Evolutionary conservation across 2,113 vertebrate genomes (phyloP), one percentile per base, ranked within the genome.

Genomic region (Saccopteryx bilineata): DNA sequence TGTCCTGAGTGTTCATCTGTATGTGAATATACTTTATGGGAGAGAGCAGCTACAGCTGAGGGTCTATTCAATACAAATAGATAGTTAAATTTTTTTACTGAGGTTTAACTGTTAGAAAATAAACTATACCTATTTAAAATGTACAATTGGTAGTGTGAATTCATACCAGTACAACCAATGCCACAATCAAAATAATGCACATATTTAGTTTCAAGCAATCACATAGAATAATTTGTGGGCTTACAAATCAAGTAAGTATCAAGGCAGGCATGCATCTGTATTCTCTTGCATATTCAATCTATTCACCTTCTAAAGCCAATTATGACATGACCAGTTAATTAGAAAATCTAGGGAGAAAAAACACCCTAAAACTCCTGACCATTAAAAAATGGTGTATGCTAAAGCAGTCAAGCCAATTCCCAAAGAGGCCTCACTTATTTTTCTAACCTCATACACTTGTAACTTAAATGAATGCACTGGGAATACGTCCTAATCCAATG

Each of bases 381-480:
- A 1, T 95, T 97, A 95, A 97, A 96, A 93, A 92, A 84, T 85
- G 72, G 94, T 96, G 74, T 95, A 63, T 95, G 97, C 90, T 97
- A 97, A 94, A 79, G 96, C 94, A 96, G 97, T 97, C 96, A 97
- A 86, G 94, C 90, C 95, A 95, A 80, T 91, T 97, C 97, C 98
- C 97, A 93, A 90, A 92, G 97, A 50, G 84, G 89, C 90, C 85
- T 95, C 83, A 0, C 21, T 96, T 98, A 97, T 98, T 98, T 98
- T 98, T 93, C 96, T 98, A 97, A 98, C 96, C 98, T 97, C 96
- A 96, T 80, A 95, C 96, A 96, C 95, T 87, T 65, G 97, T 82
- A 86, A 88, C 91, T 97, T 98, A 98, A 98, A 98, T 97, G 97
- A 98, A 94, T 76, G 94, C 39, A 87, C 98, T 97, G 98, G 98